Base-by-base conservation (phyloP, 2,113 vertebrate genomes). In the Passerina amoena region DNA sequence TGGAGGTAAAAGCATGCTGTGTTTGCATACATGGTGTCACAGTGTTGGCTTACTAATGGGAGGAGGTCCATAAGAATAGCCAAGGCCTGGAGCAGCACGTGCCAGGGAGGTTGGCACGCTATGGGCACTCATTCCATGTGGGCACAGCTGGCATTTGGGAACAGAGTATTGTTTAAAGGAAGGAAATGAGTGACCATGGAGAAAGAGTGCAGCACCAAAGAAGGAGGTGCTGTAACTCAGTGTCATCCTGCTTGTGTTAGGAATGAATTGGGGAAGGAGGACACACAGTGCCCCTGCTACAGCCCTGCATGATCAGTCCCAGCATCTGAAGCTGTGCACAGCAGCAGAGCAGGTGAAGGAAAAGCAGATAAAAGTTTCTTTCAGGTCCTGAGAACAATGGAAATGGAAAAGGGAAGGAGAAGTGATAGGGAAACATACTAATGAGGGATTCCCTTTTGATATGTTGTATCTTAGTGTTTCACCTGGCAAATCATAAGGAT, bases 321-420 rank as follows among this genome's bases (percentile, higher is more conserved):
- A 24, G 37, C 0, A 0, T 44, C 56, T 1, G 1, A 25, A 54
- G 53, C 53, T 6, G 2, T 40, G 70, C 50, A 5, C 0, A 3
- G 48, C 4, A 2, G 70, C 57, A 65, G 40, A 65, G 42, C 40
- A 72, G 50, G 59, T 66, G 66, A 72, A 79, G 63, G 33, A 63
- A 47, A 61, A 59, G 35, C 27, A 40, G 24, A 27, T 69, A 13
- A 12, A 76, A 59, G 24, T 80, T 92, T 50, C 23, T 76, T 87
- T 87, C 20, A 21, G 70, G 47, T 80, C 33, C 38, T 65, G 54
- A 73, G 30, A 59, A 22, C 6, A 66, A 27, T 1, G 3, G 33
- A 80, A 82, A 70, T 70, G 37, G 47, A 91, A 70, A 47, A 50
- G 38, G 35, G 59, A 70, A 80, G 53, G 17, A 57, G 44, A 82